Evolutionary conservation across 2,888 invertebrate genomes (phyloP).

Genomic region (Drosophila picticornis): DNA sequence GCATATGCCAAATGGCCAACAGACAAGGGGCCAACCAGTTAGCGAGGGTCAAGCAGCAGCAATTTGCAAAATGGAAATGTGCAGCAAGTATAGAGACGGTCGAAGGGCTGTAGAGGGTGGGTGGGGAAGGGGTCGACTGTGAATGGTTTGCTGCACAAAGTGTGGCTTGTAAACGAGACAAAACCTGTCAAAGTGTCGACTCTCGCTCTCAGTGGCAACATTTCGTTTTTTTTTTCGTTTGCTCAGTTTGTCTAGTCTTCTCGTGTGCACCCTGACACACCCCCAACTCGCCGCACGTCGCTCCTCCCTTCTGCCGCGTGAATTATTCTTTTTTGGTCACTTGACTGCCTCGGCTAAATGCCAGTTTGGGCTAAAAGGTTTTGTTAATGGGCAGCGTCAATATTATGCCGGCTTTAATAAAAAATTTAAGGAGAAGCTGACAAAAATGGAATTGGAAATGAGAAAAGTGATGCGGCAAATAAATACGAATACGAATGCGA

Average conservation of each 20-base stretch:
- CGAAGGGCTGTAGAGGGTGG: background rate
- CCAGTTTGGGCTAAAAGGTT: slow-evolving; percentile 73
- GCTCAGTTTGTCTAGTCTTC: slow-evolving; percentile 21
- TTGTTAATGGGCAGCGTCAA: slow-evolving; percentile 72
- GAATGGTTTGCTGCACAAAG: slow-evolving; percentile 39
- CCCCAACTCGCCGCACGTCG: background rate
- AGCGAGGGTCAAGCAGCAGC: slow-evolving; percentile 22
- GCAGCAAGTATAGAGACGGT: slow-evolving; percentile 11
- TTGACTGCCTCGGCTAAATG: slow-evolving; percentile 40
- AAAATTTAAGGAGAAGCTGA: slow-evolving; percentile 8
- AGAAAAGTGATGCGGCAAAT: slow-evolving; percentile 48
- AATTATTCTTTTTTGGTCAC: slow-evolving; percentile 3
- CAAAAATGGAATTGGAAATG: slow-evolving; percentile 27
- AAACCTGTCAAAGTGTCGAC: slow-evolving; percentile 74
- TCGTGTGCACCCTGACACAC: background rate
- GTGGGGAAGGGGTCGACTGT: background rate
- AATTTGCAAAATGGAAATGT: slow-evolving; percentile 55
- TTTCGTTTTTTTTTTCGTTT: background rate
- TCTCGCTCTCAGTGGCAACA: background rate
- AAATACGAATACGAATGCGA: slow-evolving; percentile 52
- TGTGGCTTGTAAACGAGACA: slow-evolving; percentile 66
- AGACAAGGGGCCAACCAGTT: slow-evolving; percentile 1
- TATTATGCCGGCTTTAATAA: slow-evolving; percentile 64
- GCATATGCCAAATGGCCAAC: slow-evolving; percentile 22
- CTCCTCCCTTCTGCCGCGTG: background rate